phyloP scores from a whole-genome alignment of 2,797 vertebrate species.

The Falco novaeseelandiae region DNA sequence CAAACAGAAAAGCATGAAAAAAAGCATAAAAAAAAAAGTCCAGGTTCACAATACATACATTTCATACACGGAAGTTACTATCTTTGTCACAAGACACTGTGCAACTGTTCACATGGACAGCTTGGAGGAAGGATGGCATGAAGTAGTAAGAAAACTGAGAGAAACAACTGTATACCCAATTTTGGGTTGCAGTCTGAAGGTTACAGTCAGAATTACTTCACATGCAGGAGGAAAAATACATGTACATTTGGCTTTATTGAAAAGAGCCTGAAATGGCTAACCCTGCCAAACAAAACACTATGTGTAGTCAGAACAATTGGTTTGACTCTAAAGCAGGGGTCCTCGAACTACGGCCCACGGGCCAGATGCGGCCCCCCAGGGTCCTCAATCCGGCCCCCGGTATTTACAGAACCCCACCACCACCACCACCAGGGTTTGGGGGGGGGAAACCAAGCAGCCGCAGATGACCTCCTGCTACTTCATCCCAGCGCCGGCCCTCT shows the following conservation, averaged over 20 bases:
- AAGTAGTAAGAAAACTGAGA: neutral
- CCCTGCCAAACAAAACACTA: neutral
- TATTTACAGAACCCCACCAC: too few relatives aligned
- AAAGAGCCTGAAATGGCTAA: neutral
- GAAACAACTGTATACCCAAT: neutral
- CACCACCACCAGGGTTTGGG: too few relatives aligned
- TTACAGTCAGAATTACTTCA: neutral
- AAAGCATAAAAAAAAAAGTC: neutral
- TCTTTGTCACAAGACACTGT: neutral
- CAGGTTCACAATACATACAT: neutral
- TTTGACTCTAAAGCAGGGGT: neutral
- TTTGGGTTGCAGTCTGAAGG: neutral
- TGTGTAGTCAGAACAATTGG: neutral
- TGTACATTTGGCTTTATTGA: neutral
- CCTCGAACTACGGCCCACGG: too few relatives aligned
- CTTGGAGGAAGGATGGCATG: neutral
- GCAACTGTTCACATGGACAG: neutral
- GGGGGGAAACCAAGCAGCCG: too few relatives aligned
- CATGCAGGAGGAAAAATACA: neutral
- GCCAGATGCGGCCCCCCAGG: too few relatives aligned
- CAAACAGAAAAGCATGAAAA: neutral
- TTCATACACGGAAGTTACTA: constrained; percentile 2
- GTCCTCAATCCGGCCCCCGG: too few relatives aligned
- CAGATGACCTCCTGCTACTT: too few relatives aligned
- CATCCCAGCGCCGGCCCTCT: too few relatives aligned